These are phyloP conservation scores for Microcebus tavaratra DNA, from an alignment of 2,113 vertebrate species.

Conservation along the genomic window DNA sequence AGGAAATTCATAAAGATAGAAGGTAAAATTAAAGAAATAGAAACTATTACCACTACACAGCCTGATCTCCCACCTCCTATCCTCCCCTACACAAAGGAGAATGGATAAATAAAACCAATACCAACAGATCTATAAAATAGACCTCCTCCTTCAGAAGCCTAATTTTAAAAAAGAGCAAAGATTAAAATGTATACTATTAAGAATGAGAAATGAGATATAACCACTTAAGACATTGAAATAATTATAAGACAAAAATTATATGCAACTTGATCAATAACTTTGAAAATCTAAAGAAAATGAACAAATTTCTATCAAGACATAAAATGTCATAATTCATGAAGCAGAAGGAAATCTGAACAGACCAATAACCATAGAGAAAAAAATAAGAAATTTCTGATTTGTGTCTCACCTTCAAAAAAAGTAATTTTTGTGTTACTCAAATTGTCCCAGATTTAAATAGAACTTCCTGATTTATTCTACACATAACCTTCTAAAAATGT, in stretches of 20 bases:
- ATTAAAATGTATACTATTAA: not conserved
- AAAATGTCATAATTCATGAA: not conserved
- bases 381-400: not conserved
- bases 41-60: not conserved
- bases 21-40: constrained; percentile 21
- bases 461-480: not conserved
- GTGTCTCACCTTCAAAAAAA: not conserved
- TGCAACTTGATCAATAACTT: not conserved
- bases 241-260: not conserved
- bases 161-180: not conserved
- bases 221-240: not conserved
- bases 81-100: not conserved
- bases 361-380: not conserved
- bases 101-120: not conserved
- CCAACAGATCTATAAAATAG: not conserved
- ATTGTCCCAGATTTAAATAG: not conserved
- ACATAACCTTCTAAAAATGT: not conserved
- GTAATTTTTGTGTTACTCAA: not conserved
- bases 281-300: constrained; percentile 46
- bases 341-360: not conserved
- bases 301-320: not conserved
- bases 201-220: not conserved
- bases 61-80: not conserved
- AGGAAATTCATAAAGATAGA: not conserved
- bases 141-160: not conserved